phyloP scores from a whole-genome alignment of 2,888 invertebrate genomes.

The Apamea epomidion region DNA sequence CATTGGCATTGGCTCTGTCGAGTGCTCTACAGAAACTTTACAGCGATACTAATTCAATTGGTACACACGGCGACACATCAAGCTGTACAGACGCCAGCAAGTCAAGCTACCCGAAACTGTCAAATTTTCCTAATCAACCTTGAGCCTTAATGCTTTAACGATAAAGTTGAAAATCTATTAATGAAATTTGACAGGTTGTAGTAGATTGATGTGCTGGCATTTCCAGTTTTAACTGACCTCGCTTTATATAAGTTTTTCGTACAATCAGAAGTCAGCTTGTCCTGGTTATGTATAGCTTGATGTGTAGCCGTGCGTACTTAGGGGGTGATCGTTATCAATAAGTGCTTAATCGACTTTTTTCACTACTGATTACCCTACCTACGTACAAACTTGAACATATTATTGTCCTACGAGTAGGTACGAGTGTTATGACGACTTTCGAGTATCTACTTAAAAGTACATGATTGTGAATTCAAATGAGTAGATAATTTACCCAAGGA shows the following conservation, averaged over 20 bases:
- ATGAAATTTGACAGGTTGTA: too few relatives aligned
- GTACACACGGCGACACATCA: background rate
- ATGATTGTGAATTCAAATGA: background rate
- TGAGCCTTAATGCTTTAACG: too few relatives aligned
- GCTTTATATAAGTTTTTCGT: background rate
- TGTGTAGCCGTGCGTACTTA: background rate
- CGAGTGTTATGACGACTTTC: background rate
- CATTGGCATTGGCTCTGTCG: conserved; percentile 6
- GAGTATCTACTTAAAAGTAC: background rate
- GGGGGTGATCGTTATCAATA: conserved; percentile 14
- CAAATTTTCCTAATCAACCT: too few relatives aligned
- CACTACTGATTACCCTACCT: background rate
- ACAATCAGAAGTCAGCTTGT: background rate
- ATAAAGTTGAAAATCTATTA: too few relatives aligned
- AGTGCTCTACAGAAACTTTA: background rate
- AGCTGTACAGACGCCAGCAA: background rate
- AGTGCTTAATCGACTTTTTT: background rate
- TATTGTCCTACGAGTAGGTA: background rate
- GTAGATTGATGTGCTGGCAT: background rate
- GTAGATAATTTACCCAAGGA: background rate
- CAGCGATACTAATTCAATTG: background rate
- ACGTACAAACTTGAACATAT: background rate
- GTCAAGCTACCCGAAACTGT: too few relatives aligned
- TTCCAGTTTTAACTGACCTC: background rate
- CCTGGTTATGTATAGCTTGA: background rate